Evolutionary conservation across 1,140 invertebrate genomes (phyloP).

Genomic region (Drosophila pachea): DNA sequence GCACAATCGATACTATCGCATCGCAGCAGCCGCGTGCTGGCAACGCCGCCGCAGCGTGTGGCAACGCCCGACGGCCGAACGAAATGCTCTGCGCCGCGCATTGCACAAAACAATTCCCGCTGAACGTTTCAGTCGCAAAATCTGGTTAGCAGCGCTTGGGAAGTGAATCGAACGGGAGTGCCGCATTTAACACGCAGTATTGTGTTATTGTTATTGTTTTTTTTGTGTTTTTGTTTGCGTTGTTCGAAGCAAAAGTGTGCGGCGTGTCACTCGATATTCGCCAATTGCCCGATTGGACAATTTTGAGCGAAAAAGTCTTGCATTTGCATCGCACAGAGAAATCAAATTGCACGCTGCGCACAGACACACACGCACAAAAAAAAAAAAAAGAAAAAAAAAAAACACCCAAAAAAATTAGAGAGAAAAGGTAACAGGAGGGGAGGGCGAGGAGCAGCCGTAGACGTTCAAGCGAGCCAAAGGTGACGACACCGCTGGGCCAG

Average conservation of each 20-base stretch:
- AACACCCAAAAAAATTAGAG: too few species aligned
- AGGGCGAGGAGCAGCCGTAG: too few species aligned
- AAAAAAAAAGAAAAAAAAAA: background rate
- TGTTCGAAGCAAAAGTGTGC: constrained; percentile 22
- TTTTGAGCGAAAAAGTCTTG: constrained; percentile 21
- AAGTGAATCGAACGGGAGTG: constrained; percentile 4
- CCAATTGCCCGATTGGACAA: constrained; percentile 1
- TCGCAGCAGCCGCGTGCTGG: constrained; percentile 20
- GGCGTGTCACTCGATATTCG: constrained; percentile 13
- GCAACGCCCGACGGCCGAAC: constrained; percentile 31
- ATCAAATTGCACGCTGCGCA: constrained; percentile 7
- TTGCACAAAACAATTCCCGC: constrained; percentile 24
- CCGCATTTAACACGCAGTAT: constrained; percentile 43
- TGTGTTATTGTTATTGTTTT: constrained; percentile 62
- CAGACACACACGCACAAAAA: constrained; percentile 12
- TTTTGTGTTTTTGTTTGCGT: constrained; percentile 41
- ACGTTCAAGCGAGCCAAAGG: constrained; percentile 15
- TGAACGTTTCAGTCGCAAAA: constrained; percentile 55
- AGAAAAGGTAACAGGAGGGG: too few species aligned
- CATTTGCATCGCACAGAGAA: constrained; percentile 20
- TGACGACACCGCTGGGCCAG: constrained; percentile 35
- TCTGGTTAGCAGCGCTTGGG: constrained; percentile 39
- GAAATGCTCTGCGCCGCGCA: constrained; percentile 33
- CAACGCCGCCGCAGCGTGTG: constrained; percentile 15
- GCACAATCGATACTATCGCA: constrained; percentile 9